Conservation (phyloP, 2,113 vertebrate genomes). For the Empidonax traillii region DNA sequence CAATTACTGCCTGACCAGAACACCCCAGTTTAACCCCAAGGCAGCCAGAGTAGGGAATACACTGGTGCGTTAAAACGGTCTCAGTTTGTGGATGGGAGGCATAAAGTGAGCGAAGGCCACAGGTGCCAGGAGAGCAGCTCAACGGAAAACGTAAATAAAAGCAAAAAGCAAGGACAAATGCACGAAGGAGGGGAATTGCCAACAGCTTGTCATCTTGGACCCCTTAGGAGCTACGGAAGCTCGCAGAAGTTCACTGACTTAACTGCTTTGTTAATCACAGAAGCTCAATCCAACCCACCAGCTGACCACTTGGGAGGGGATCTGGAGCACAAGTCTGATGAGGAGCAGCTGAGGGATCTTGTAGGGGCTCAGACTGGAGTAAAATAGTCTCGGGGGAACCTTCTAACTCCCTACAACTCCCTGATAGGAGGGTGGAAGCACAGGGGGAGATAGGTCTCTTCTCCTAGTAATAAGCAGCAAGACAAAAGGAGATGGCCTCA, state of each 20-base stretch:
- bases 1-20: neutral
- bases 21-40: neutral
- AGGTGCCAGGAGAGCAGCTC: neutral
- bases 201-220: fast-evolving
- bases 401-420: neutral
- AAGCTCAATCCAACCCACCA: neutral
- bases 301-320: fast-evolving
- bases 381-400: neutral
- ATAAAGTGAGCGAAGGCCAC: neutral
- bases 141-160: neutral
- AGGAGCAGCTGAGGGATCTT: neutral
- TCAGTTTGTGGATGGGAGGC: fast-evolving
- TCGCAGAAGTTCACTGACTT: neutral
- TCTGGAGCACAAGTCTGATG: neutral
- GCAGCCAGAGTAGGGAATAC: neutral
- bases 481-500: fast-evolving
- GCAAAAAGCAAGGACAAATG: neutral
- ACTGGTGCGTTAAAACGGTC: neutral
- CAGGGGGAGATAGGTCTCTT: fast-evolving
- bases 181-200: neutral
- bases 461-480: neutral
- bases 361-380: neutral
- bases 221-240: neutral
- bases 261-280: neutral
- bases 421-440: neutral